Evolutionary conservation across 2,797 vertebrate species (phyloP).

Genomic region (Pseudochaenichthys georgianus): DNA sequence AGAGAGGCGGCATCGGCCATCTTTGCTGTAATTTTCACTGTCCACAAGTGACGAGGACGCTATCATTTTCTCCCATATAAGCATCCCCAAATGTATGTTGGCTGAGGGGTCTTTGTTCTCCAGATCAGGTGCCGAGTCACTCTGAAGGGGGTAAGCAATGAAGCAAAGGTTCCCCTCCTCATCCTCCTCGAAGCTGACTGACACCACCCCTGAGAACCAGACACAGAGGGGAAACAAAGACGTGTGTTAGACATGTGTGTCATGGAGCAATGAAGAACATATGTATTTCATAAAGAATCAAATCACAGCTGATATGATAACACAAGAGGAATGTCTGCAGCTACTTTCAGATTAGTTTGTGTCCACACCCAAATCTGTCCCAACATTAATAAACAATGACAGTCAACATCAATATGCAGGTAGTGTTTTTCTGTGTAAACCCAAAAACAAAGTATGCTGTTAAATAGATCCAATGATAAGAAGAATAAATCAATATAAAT

Average conservation of each 20-base stretch:
- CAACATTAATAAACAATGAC: constrained; percentile 31
- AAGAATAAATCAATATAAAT: neutral
- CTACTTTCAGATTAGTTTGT: constrained; percentile 35
- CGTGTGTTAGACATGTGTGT: constrained; percentile 6
- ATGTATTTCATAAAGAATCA: neutral
- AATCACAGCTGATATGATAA: neutral
- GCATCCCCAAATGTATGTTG: constrained; percentile 90
- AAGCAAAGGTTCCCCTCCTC: constrained; percentile 95
- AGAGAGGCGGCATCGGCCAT: constrained; percentile 86
- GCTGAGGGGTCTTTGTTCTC: constrained; percentile 89
- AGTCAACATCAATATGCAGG: constrained; percentile 7
- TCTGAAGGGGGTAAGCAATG: constrained; percentile 94
- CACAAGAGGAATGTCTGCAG: constrained; percentile 54
- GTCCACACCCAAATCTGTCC: constrained; percentile 20
- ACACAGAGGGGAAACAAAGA: neutral
- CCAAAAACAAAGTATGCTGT: neutral
- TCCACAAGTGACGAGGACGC: constrained; percentile 81
- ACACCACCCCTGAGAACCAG: constrained; percentile 90
- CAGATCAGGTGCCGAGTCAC: constrained; percentile 88
- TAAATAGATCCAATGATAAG: neutral
- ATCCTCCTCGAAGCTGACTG: constrained; percentile 96
- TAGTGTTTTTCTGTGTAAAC: neutral
- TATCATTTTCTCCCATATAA: constrained; percentile 90
- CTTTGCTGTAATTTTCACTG: constrained; percentile 90
- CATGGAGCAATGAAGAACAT: neutral